A percentile compares a stretch with the other conserved stretches of the same genome.
These are phyloP conservation scores for Bombus polaris DNA, from an alignment of 1,140 invertebrate genomes.

Conservation along the genomic window DNA sequence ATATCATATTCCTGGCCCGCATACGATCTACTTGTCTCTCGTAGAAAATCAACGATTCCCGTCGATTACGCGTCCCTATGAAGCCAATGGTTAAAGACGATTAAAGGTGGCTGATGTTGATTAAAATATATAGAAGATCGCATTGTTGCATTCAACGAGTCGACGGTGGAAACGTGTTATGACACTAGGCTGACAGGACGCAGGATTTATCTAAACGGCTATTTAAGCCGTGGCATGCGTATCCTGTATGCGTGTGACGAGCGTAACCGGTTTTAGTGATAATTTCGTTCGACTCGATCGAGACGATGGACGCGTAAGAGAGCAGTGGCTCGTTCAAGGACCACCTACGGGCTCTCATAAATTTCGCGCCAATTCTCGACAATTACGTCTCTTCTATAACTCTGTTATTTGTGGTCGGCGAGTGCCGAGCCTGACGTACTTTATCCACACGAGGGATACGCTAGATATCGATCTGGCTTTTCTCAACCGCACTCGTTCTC, in stretches of 20 bases:
- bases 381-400: constrained; percentile 66
- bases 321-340: constrained; percentile 1
- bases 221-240: neutral
- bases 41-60: constrained; percentile 48
- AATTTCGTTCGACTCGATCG: constrained; percentile 39
- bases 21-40: constrained; percentile 59
- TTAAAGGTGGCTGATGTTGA: neutral
- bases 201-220: constrained; percentile 11
- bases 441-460: constrained; percentile 21
- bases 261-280: constrained; percentile 9
- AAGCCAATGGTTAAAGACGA: neutral
- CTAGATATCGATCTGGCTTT: constrained; percentile 65
- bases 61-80: neutral
- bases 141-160: too few relatives aligned
- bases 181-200: neutral
- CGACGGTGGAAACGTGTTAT: neutral
- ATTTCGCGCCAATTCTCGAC: constrained; percentile 69
- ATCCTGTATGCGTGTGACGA: neutral
- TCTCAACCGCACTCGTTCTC: constrained; percentile 50
- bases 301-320: constrained; percentile 4
- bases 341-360: constrained; percentile 64
- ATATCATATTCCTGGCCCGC: constrained; percentile 62
- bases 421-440: constrained; percentile 36
- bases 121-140: constrained; percentile 34
- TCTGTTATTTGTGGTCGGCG: constrained; percentile 63